These are phyloP conservation scores for Drosophila phalerata DNA, from an alignment of 2,888 invertebrate genomes.

Conservation along the genomic window DNA sequence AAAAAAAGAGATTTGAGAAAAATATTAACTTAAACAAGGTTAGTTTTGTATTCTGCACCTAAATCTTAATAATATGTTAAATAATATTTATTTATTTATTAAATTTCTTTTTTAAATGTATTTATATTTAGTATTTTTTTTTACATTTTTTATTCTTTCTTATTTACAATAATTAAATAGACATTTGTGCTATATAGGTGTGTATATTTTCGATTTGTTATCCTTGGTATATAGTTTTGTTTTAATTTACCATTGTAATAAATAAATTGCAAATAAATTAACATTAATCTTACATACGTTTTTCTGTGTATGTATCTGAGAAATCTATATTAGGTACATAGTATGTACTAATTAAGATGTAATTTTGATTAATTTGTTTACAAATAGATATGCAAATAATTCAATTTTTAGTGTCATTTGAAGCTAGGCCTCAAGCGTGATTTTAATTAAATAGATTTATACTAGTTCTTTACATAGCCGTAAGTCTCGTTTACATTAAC, in stretches of 20 bases:
- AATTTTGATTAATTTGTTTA: constrained; percentile 67
- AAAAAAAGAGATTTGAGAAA: not conserved
- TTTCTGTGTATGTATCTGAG: constrained; percentile 6
- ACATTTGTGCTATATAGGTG: constrained; percentile 60
- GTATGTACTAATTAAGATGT: constrained; percentile 35
- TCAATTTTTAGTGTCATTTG: constrained; percentile 41
- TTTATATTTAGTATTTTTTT: constrained; percentile 5
- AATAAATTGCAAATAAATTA: constrained; percentile 61
- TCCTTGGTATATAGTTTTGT: constrained; percentile 31
- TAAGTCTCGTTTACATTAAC: constrained; percentile 40
- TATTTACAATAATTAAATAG: constrained; percentile 74
- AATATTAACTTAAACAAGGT: too few relatives aligned
- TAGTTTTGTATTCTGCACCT: too few relatives aligned
- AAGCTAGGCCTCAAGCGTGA: constrained; percentile 36
- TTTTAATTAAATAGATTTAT: constrained; percentile 38
- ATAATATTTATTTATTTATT: constrained; percentile 30
- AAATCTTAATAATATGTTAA: not conserved
- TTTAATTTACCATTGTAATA: constrained; percentile 31
- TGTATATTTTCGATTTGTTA: constrained; percentile 15
- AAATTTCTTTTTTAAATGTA: constrained; percentile 1
- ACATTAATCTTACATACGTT: constrained; percentile 23
- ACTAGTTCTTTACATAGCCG: constrained; percentile 21
- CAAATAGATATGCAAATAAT: constrained; percentile 71
- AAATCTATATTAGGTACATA: constrained; percentile 41
- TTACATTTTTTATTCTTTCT: constrained; percentile 37